Evolutionary conservation across 2,888 invertebrate genomes (phyloP), one percentile per base, ranked within the genome.

Genomic region (Camptogramma bilineatum): DNA sequence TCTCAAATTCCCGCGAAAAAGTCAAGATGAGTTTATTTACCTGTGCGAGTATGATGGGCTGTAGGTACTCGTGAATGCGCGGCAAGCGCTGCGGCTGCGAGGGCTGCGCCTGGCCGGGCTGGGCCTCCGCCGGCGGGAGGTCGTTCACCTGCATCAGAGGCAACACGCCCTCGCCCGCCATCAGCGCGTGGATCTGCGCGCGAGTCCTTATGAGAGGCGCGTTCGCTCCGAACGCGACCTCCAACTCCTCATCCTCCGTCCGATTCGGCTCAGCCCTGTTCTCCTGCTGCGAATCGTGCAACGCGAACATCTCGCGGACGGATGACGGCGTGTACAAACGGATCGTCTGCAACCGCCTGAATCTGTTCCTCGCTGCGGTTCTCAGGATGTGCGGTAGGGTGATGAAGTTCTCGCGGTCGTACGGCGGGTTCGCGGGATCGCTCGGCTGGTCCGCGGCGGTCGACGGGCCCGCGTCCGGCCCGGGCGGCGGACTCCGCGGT

Each of bases 91-190:
- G 83, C 0, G 73, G 75, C 2, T 86, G 87, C 7, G 76, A 70
- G 31, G 72, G 76, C 24, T 79, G 69, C 13, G 83, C 77, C n/a
- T 94, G 88, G 73, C 95, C 95, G 70, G 28, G 28, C 10, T 79
- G 83, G 1, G 73, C 75, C 2, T 86, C 87, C 7, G 72, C 76
- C 24, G 80, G 69, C 13, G 83, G 77, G n/a, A 94, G 88, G 73
- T 95, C 95, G 70, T 95, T 95, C 34, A 95, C 94, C 72, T 94
- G 95, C 74, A 95, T 94, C 10, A 94, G 83, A 1, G 95, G 95
- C 73, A 94, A 68, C 46, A 78, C 81, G 0, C 87, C 86, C 62
- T 86, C 87, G 71, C 86, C 86, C n/a, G n/a, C n/a, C 24, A 90
- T 73, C 19, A 87, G 82, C 1, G 87, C 82, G 63, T 86, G 86